Conservation (phyloP, 2,888 invertebrate species). For the Troilus luridus region DNA sequence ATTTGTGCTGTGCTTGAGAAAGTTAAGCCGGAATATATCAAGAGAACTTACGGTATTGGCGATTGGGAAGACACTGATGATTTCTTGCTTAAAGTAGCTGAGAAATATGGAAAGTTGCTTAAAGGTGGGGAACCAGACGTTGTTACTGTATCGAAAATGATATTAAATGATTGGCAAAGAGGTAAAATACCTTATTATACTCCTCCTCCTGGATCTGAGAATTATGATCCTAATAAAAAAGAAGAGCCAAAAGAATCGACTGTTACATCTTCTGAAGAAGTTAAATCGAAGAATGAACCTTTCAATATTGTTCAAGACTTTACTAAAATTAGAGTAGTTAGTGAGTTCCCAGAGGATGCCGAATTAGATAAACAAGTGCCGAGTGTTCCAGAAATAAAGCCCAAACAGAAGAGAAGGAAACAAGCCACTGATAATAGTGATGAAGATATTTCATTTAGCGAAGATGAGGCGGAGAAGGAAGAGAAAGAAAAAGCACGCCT, state of each 20-base stretch:
- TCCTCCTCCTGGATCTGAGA: conserved; percentile 85
- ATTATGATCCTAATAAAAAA: conserved; percentile 71
- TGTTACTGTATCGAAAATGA: conserved; percentile 89
- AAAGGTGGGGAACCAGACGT: conserved; percentile 99
- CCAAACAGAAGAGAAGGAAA: conserved; percentile 60
- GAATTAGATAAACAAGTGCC: conserved; percentile 60
- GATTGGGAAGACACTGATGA: conserved; percentile 87
- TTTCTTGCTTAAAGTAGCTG: conserved; percentile 92
- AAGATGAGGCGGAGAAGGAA: conserved; percentile 66
- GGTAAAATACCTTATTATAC: conserved; percentile 97
- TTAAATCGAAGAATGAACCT: conserved; percentile 66
- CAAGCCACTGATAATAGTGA: conserved; percentile 64
- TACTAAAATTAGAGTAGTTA: conserved; percentile 82
- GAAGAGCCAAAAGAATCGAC: conserved; percentile 59
- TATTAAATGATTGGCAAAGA: conserved; percentile 98
- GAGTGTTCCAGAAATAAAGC: conserved; percentile 60
- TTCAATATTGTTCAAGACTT: conserved; percentile 83
- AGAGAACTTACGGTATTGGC: conserved; percentile 90
- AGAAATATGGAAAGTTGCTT: conserved; percentile 87
- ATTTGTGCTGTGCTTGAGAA: conserved; percentile 87
- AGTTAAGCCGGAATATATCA: conserved; percentile 89
- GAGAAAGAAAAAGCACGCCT: conserved; percentile 70
- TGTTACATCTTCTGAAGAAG: conserved; percentile 65
- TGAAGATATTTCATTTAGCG: conserved; percentile 68
- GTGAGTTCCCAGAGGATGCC: conserved; percentile 77